These are phyloP conservation scores for Liopterus haemorrhoidalis DNA, from an alignment of 2,888 invertebrate genomes.

Conservation along the genomic window DNA sequence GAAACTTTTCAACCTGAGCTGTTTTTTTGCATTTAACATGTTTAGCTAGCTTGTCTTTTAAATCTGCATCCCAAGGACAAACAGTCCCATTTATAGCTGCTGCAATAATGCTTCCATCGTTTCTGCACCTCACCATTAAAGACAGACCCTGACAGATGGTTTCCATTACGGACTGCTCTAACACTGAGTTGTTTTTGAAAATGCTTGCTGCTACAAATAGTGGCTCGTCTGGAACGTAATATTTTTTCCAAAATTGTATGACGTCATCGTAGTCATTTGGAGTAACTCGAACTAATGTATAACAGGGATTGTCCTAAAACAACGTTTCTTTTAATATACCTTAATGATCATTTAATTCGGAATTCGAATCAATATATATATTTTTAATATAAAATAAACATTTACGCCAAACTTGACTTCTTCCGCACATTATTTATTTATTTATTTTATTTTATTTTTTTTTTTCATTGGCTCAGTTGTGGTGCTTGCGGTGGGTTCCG, in stretches of 20 bases:
- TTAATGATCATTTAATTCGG: no score
- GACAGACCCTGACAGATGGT: constrained; percentile 42
- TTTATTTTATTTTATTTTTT: no score
- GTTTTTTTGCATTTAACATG: constrained; percentile 44
- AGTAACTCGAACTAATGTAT: constrained; percentile 44
- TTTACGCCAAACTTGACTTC: no score
- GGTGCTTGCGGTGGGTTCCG: no score
- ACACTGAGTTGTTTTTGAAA: constrained; percentile 43
- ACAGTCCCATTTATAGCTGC: constrained; percentile 48
- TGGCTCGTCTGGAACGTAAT: constrained; percentile 53
- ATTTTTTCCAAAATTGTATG: constrained; percentile 47
- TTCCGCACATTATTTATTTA: no score
- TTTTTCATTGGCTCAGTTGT: no score
- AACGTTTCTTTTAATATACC: no score
- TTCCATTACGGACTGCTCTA: constrained; percentile 43
- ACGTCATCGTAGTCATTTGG: constrained; percentile 46
- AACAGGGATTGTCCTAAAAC: constrained; percentile 31
- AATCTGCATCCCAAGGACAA: constrained; percentile 50
- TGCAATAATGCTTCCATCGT: constrained; percentile 44
- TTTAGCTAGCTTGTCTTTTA: constrained; percentile 52
- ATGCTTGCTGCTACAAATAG: constrained; percentile 48
- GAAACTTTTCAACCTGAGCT: constrained; percentile 48
- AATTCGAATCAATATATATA: no score
- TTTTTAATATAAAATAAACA: no score
- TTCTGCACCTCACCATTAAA: constrained; percentile 44